Evolutionary conservation across 2,888 invertebrate species (phyloP).

Genomic region (Zaprionus obscuricornis): DNA sequence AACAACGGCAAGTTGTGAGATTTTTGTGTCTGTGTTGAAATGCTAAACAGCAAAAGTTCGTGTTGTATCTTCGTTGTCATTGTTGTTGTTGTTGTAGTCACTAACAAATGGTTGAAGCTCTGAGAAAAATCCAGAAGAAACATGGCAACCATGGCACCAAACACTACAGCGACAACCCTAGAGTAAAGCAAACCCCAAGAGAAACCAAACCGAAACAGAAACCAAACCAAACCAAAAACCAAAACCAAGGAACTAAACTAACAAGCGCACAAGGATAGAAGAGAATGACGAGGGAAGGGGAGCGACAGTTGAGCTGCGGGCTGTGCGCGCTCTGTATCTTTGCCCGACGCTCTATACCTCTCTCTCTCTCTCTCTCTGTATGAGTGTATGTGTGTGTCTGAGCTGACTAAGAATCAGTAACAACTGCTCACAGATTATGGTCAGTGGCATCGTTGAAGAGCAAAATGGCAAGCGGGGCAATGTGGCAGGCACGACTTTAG

Average conservation of each 20-base stretch:
- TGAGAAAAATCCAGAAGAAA: slow-evolving; percentile 45
- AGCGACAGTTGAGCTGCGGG: slow-evolving; percentile 1
- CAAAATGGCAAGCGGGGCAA: no score
- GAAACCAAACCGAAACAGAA: slow-evolving; percentile 16
- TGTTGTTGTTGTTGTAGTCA: slow-evolving; percentile 29
- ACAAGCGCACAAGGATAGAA: slow-evolving; percentile 49
- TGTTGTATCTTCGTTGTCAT: slow-evolving; percentile 17
- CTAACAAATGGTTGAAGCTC: slow-evolving; percentile 51
- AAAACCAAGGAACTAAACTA: slow-evolving; percentile 54
- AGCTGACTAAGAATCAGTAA: slow-evolving; percentile 25
- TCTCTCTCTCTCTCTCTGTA: no score
- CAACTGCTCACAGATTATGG: slow-evolving; percentile 6
- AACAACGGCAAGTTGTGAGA: slow-evolving; percentile 14
- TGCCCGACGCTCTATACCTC: no score
- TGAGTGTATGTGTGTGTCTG: background rate
- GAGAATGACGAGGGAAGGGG: background rate
- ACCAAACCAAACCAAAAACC: slow-evolving; percentile 38
- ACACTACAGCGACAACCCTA: slow-evolving; percentile 12
- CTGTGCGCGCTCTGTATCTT: no score
- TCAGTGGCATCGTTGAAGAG: slow-evolving; percentile 28
- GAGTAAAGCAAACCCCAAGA: slow-evolving; percentile 7
- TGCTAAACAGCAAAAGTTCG: slow-evolving; percentile 67
- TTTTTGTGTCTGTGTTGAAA: slow-evolving; percentile 61
- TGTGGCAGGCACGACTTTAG: no score
- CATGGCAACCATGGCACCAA: slow-evolving; percentile 26